These are phyloP conservation scores for Echinops telfairi DNA, from an alignment of 2,113 vertebrate genomes.

Conservation along the genomic window DNA sequence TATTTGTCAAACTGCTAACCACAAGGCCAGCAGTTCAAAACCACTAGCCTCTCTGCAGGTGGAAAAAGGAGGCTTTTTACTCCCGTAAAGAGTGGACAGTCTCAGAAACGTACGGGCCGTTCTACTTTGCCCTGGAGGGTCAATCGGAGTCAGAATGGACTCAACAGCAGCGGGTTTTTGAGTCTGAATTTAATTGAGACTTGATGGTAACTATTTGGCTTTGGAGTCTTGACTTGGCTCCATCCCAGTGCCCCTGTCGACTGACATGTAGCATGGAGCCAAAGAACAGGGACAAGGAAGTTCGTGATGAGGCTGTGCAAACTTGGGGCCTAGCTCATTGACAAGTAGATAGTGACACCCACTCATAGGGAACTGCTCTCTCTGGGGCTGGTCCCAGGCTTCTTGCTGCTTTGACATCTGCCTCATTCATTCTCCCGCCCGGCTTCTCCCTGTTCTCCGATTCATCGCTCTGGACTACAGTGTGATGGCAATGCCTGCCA, in stretches of 20 bases:
- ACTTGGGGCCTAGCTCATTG: not conserved
- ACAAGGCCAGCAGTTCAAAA: no score
- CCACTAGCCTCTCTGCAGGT: no score
- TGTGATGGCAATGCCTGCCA: constrained; percentile 25
- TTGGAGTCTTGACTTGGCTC: not conserved
- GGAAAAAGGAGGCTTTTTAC: no score
- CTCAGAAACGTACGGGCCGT: no score
- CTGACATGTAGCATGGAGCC: not conserved
- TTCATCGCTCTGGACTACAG: constrained; percentile 18
- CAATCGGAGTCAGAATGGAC: no score
- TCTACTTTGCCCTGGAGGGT: no score
- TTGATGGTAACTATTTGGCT: not conserved
- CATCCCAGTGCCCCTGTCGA: not conserved
- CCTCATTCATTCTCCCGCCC: not conserved
- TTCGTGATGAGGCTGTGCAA: not conserved
- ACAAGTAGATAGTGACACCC: not conserved
- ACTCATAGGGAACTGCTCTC: not conserved
- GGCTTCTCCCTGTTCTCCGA: constrained; percentile 14
- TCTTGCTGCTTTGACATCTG: not conserved
- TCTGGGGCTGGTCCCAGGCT: not conserved
- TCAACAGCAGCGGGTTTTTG: not conserved
- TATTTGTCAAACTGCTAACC: no score
- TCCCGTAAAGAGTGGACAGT: no score
- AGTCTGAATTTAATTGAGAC: not conserved
- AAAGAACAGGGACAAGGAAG: not conserved